Base-by-base conservation (phyloP, 2,888 invertebrate species). In the Drosophila histrio region DNA sequence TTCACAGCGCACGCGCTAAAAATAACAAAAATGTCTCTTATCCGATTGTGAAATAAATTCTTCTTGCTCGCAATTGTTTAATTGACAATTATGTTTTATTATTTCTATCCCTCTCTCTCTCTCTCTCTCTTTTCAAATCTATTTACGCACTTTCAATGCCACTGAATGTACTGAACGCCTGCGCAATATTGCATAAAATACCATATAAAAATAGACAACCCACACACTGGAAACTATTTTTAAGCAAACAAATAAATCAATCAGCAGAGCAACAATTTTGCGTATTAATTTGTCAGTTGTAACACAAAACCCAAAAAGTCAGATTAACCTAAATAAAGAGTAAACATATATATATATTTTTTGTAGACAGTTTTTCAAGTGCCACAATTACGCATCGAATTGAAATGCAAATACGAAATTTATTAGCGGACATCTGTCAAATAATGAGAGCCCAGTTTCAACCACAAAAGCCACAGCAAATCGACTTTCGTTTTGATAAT, bases 261-360 rank as follows among this genome's bases (percentile, higher is more conserved):
- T 66, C 61, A 66, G 50, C 47, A 28, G 44, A 39, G 7, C 46
- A 43, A 66, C 24, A 52, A 32, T 36, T 41, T 34, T 15, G 24
- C 17, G 58, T 21, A 54, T 62, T 62, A 61, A 47, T 61, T 72
- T 66, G 64, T 73, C 77, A 62, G 61, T 58, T 74, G 81, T 80
- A 87, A 81, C 58, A 61, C 62, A 77, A 87, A 71, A 74, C 78
- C 60, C 11, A 66, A 60, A 72, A 72, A 56, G 63, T 64, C 65
- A 68, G 87, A 81, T 87, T 82, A 82, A 87, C 87, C 81, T 81
- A 84, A 49, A 82, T 82, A 65, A 19, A 52, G 11, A 41, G 28
- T 30, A 28, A 58, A 46, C 44, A 17, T 46, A 52, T 49, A 43
- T 21, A 22, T 8, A 24, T 32, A 54, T 32, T 24, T 17, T 22